A percentile compares a stretch with the other conserved stretches of the same genome.
Conservation (phyloP, 1,140 invertebrate species). For the Bactericera cockerelli region DNA sequence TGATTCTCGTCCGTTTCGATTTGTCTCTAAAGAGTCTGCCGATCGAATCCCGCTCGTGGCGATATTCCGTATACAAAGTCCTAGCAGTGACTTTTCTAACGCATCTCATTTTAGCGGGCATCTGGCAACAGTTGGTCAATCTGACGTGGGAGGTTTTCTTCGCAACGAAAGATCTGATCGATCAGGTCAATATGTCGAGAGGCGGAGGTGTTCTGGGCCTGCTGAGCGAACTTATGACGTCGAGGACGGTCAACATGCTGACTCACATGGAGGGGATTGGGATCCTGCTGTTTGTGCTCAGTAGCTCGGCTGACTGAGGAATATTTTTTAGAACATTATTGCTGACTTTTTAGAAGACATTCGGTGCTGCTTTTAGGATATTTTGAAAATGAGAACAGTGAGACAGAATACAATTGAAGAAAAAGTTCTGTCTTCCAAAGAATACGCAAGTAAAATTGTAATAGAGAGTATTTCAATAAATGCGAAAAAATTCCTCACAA, state of each 20-base stretch:
- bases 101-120: background rate
- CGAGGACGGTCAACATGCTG: background rate
- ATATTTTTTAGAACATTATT: too few relatives aligned
- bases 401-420: too few relatives aligned
- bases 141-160: background rate
- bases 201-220: background rate
- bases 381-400: too few relatives aligned
- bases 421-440: too few relatives aligned
- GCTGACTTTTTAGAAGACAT: too few relatives aligned
- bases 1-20: background rate
- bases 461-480: too few relatives aligned
- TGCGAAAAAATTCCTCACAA: too few relatives aligned
- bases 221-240: background rate
- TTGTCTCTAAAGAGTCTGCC: background rate
- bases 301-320: background rate
- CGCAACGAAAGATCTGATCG: background rate
- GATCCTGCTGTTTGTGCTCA: background rate
- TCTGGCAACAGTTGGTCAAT: conserved; percentile 8
- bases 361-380: too few relatives aligned
- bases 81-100: background rate
- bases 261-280: background rate
- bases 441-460: too few relatives aligned
- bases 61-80: background rate
- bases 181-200: background rate
- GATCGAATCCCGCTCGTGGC: background rate